Evolutionary conservation across 2,113 vertebrate genomes (phyloP).

Genomic region (Hystrix cristata): DNA sequence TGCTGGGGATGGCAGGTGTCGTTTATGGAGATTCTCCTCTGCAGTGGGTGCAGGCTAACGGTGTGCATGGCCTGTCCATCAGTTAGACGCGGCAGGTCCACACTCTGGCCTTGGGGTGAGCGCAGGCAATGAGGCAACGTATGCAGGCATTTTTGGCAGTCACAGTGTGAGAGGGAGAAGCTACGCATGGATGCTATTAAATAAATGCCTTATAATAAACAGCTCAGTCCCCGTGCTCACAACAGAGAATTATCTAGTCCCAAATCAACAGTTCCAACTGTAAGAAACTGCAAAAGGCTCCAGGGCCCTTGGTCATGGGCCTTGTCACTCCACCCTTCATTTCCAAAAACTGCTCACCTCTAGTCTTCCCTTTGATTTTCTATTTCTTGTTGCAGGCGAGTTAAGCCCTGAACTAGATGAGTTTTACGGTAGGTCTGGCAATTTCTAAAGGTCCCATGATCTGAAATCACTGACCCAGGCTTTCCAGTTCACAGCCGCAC

Average conservation of each 20-base stretch:
- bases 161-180: no score
- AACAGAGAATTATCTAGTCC: background rate
- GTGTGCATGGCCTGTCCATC: background rate
- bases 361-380: background rate
- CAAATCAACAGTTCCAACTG: background rate
- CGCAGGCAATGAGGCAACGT: no score
- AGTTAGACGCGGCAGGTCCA: background rate
- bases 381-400: background rate
- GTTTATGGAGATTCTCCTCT: no score
- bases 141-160: background rate
- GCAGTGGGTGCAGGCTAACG: no score
- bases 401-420: background rate
- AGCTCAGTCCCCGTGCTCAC: no score
- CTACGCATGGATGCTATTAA: background rate
- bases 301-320: no score
- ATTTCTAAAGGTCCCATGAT: background rate
- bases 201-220: background rate
- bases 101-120: background rate
- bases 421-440: background rate
- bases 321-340: background rate
- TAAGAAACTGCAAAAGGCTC: background rate
- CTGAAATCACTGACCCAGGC: background rate
- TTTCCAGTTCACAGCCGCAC: background rate
- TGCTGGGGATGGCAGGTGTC: background rate
- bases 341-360: background rate